Percentiles rank a stretch among this genome's conserved stretches.
phyloP scores from a whole-genome alignment of 2,113 vertebrate species.

The Labeo rohita region DNA sequence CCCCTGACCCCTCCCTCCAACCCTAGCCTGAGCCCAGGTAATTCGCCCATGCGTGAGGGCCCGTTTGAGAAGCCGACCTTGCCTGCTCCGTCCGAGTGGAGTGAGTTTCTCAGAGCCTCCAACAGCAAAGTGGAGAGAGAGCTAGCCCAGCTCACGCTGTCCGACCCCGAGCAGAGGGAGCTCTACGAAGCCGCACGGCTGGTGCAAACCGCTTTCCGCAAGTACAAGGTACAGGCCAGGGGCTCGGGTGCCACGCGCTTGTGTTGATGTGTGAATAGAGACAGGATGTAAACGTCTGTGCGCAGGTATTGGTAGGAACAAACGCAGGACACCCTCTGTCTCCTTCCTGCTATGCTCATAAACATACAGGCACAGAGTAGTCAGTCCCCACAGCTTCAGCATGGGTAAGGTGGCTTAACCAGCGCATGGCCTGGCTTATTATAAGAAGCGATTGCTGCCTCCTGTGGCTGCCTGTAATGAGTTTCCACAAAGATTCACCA shows the following conservation, averaged over 20 bases:
- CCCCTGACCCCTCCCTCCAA: conserved; percentile 90
- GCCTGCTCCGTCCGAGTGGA: conserved; percentile 94
- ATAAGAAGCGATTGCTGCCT: conserved; percentile 65
- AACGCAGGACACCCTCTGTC: neutral
- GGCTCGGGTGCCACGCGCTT: conserved; percentile 51
- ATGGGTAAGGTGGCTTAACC: conserved; percentile 75
- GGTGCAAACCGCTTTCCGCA: conserved; percentile 98
- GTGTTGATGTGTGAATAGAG: conserved; percentile 45
- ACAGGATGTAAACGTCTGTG: conserved; percentile 20
- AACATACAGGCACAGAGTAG: conserved; percentile 47
- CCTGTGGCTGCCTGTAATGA: conserved; percentile 64
- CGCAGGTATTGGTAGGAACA: conserved; percentile 12
- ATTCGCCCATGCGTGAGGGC: conserved; percentile 85
- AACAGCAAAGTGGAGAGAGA: conserved; percentile 96
- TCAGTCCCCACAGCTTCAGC: conserved; percentile 74
- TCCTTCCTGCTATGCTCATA: conserved; percentile 50
- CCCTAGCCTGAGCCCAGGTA: conserved; percentile 89
- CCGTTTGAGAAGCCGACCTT: conserved; percentile 88
- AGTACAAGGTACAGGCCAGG: conserved; percentile 89
- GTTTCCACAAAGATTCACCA: conserved; percentile 55
- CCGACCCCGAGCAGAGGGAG: conserved; percentile 96
- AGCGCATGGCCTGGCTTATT: conserved; percentile 80
- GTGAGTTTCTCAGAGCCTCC: conserved; percentile 94
- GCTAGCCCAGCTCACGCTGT: conserved; percentile 95
- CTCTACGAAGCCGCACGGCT: conserved; percentile 97